Conservation (phyloP, 1,140 invertebrate genomes). For the Drosophila kepulauana region DNA sequence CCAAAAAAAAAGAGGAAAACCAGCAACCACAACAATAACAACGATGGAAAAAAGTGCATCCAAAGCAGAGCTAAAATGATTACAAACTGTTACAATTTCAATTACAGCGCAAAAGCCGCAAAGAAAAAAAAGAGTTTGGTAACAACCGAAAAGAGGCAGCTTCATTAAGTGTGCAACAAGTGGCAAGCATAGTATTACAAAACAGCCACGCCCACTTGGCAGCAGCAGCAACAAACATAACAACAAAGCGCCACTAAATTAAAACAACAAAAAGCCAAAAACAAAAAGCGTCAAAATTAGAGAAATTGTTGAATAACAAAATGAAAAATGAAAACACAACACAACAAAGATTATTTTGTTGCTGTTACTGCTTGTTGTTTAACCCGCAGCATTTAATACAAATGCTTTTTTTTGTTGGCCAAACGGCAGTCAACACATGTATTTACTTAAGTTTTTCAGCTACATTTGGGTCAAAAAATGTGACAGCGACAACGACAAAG, state of each 20-base stretch:
- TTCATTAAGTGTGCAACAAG: constrained; percentile 36
- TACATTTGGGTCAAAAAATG: constrained; percentile 55
- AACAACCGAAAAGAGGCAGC: neutral
- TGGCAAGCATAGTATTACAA: constrained; percentile 38
- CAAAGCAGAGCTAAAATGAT: neutral
- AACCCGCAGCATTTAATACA: constrained; percentile 57
- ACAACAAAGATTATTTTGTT: constrained; percentile 16
- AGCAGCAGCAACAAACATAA: neutral
- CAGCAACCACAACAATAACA: constrained; percentile 18
- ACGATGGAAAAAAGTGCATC: constrained; percentile 3
- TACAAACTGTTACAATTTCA: constrained; percentile 34
- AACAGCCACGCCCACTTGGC: constrained; percentile 37
- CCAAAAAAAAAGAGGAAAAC: neutral
- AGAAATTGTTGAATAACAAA: constrained; percentile 37
- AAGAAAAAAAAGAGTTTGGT: constrained; percentile 17
- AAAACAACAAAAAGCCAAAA: constrained; percentile 18
- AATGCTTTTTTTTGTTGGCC: constrained; percentile 42
- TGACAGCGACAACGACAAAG: constrained; percentile 26
- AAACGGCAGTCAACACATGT: constrained; percentile 63
- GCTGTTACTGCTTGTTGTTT: neutral
- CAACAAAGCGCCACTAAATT: constrained; percentile 39
- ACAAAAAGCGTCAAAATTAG: constrained; percentile 33
- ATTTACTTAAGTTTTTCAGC: constrained; percentile 70
- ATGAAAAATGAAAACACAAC: constrained; percentile 25
- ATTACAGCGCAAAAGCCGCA: constrained; percentile 31